phyloP scores from a whole-genome alignment of 2,888 invertebrate species.

The Plagodis pulveraria region DNA sequence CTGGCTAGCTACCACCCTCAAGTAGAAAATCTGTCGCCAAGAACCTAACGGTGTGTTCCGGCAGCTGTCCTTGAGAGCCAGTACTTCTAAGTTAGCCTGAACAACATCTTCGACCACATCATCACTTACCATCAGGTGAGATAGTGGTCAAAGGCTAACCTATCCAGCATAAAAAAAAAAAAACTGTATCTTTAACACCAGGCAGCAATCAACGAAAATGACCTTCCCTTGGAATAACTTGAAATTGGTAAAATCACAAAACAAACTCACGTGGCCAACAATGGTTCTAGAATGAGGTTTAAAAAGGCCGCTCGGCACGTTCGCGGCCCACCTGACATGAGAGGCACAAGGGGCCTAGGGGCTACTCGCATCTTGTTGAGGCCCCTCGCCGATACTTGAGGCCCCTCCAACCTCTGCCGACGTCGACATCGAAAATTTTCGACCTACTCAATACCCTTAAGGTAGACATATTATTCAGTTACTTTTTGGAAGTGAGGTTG shows the following conservation, averaged over 20 bases:
- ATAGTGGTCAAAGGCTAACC: too few species aligned
- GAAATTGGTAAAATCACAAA: slow-evolving; percentile 36
- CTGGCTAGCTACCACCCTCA: too few species aligned
- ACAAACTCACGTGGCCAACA: slow-evolving; percentile 34
- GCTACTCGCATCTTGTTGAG: slow-evolving; percentile 50
- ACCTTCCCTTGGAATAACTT: slow-evolving; percentile 29
- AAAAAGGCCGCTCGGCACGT: slow-evolving; percentile 60
- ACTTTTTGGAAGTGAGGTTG: slow-evolving; percentile 11
- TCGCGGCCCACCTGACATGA: slow-evolving; percentile 56
- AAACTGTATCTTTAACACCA: too few species aligned
- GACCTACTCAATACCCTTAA: slow-evolving; percentile 48
- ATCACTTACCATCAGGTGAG: too few species aligned
- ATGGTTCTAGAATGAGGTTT: slow-evolving; percentile 52
- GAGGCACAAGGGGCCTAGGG: slow-evolving; percentile 44
- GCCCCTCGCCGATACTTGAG: slow-evolving; percentile 41
- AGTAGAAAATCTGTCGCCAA: too few species aligned
- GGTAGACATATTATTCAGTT: slow-evolving; percentile 33
- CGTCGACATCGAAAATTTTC: slow-evolving; percentile 56
- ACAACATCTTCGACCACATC: too few species aligned
- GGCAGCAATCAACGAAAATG: slow-evolving; percentile 6
- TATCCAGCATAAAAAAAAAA: too few species aligned
- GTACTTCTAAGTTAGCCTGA: too few species aligned
- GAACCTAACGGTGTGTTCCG: too few species aligned
- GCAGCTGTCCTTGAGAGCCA: too few species aligned
- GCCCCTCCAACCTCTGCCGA: slow-evolving; percentile 48